Evolutionary conservation across 2,888 invertebrate species (phyloP).

Genomic region (Orchesella flavescens): DNA sequence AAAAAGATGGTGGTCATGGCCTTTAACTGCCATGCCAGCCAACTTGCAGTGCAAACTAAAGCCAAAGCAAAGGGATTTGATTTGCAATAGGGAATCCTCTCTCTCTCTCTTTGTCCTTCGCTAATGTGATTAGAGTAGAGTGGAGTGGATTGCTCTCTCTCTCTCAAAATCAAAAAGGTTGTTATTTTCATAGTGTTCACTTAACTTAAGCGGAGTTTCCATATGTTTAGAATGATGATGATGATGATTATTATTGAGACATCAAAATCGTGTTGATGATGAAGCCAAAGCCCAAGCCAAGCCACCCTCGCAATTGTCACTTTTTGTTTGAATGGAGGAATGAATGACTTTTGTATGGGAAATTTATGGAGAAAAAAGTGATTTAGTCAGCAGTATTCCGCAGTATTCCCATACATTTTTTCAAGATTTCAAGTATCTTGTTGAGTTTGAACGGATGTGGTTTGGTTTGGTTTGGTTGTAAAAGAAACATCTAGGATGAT

Average conservation of each 20-base stretch:
- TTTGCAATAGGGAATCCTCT: too few relatives aligned
- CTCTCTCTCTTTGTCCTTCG: neutral
- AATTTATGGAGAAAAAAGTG: neutral
- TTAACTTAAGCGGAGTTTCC: neutral
- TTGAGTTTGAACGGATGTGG: slow-evolving; percentile 53
- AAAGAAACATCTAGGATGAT: neutral
- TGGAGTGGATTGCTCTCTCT: neutral
- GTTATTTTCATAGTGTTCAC: too few relatives aligned
- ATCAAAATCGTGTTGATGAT: slow-evolving; percentile 14
- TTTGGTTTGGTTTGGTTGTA: slow-evolving; percentile 13
- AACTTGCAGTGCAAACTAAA: too few relatives aligned
- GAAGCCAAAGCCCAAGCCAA: too few relatives aligned
- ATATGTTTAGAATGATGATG: neutral
- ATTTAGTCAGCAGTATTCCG: neutral
- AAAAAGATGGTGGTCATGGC: neutral
- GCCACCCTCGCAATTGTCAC: slow-evolving; percentile 50
- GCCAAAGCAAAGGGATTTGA: neutral
- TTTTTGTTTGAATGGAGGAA: neutral
- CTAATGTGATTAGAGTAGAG: slow-evolving; percentile 57
- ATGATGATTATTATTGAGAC: slow-evolving; percentile 48
- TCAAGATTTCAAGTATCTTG: neutral
- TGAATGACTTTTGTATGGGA: neutral
- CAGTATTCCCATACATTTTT: slow-evolving; percentile 19
- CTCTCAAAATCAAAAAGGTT: too few relatives aligned
- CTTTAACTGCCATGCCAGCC: neutral